A percentile compares a stretch with the other conserved stretches of the same genome.
Evolutionary conservation across 2,113 vertebrate species (phyloP).

Genomic region (Oreocharis arfaki): DNA sequence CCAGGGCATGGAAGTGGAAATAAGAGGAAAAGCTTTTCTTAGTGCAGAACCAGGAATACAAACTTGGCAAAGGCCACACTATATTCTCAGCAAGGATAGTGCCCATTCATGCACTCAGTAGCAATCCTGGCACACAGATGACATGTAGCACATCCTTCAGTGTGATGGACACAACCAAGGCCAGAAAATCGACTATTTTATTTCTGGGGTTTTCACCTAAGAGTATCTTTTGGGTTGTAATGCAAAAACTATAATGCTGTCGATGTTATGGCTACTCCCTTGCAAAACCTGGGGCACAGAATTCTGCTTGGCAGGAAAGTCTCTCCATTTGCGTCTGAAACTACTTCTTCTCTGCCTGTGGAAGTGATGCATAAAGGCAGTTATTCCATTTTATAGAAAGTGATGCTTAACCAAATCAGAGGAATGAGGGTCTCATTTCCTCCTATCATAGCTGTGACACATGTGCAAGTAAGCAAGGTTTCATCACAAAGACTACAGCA

Average conservation of each 20-base stretch:
- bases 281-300: background rate
- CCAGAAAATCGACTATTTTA: background rate
- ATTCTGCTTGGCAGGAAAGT: background rate
- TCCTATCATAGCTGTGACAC: background rate
- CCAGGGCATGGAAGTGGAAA: background rate
- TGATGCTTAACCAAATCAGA: background rate
- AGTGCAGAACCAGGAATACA: background rate
- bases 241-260: background rate
- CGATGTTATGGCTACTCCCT: background rate
- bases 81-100: background rate
- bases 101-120: background rate
- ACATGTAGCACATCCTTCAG: background rate
- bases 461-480: background rate
- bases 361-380: background rate
- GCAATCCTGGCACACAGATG: background rate
- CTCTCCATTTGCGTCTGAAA: background rate
- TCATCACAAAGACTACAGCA: background rate
- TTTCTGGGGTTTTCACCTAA: background rate
- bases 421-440: background rate
- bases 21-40: background rate
- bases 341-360: background rate
- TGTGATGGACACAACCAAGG: background rate
- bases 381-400: background rate
- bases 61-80: background rate
- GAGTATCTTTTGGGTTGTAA: background rate